phyloP scores from a whole-genome alignment of 2,113 vertebrate species.

The Tragulus kanchil region DNA sequence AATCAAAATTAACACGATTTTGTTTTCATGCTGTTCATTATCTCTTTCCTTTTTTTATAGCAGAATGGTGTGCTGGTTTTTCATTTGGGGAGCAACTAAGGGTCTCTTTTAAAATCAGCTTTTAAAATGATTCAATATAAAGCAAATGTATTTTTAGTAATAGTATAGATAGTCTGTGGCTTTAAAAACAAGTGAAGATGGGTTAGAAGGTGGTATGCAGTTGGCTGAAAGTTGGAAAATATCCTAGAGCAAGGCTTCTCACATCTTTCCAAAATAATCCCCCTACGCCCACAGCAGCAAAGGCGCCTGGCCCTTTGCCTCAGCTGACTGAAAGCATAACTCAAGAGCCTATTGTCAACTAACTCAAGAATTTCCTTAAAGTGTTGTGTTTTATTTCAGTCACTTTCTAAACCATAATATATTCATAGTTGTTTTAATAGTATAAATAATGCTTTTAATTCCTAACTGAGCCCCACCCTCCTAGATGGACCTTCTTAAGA shows the following conservation, averaged over 20 bases:
- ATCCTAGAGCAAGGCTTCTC: neutral
- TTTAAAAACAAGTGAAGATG: neutral
- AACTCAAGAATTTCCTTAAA: neutral
- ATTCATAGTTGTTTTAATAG: neutral
- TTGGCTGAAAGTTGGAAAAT: neutral
- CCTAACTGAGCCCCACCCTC: neutral
- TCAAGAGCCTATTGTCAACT: neutral
- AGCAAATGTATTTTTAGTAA: neutral
- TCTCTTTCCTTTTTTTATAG: neutral
- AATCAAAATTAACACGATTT: neutral
- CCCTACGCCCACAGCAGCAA: neutral
- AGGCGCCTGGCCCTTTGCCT: neutral
- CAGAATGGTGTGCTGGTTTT: neutral
- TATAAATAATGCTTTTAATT: neutral
- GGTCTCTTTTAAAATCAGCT: slow-evolving; percentile 15
- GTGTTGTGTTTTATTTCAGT: neutral
- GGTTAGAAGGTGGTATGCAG: neutral
- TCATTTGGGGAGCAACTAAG: neutral
- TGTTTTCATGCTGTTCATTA: neutral
- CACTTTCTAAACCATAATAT: neutral
- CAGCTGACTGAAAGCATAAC: neutral
- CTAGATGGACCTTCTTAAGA: neutral
- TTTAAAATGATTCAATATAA: neutral
- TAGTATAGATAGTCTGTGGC: neutral
- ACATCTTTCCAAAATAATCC: neutral